Evolutionary conservation across 2,797 vertebrate species (phyloP), one percentile per base, ranked within the genome.

Genomic region (Buceros bicornis): DNA sequence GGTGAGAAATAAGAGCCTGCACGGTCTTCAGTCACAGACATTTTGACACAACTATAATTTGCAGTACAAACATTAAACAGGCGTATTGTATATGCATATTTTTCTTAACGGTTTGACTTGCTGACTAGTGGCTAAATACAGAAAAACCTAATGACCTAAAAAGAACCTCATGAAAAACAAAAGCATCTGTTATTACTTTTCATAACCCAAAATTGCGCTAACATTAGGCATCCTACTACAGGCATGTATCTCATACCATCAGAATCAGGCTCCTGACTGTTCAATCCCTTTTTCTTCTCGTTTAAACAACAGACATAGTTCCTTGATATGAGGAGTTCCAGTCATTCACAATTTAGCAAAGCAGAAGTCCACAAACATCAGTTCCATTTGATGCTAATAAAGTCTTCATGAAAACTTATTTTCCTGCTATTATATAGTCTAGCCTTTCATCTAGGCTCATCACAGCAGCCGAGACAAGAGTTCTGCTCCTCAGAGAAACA

Each of bases 61-160:
- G 64, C 85, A 86, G 43, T 29, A 31, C 48, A 57, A 79, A 69
- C 29, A 54, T 8, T 64, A 69, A 93, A 72, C 35, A 60, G 4
- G 8, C 35, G 50, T 24, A 48, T 33, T 53, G n/a, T n/a, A 20
- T 17, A 43, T 33, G 22, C 16, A 57, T 6, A 2, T 58, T 89
- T 67, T 77, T 40, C 80, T 54, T 77, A 74, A 79, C 21, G 33
- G 53, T 26, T 86, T 87, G 89, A 77, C 83, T 86, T 93, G 35
- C 50, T 88, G 51, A 87, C n/a, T 84, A 31, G 60, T 66, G 48
- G 67, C 53, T 93, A 89, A 93, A 73, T 31, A 61, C n/a, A 89
- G 51, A 90, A 91, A 65, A 79, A 62, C 60, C 31, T 82, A 58
- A 89, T 48, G 43, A 84, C 51, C 58, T 26, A 69, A 95, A 43